A percentile compares a stretch with the other conserved stretches of the same genome.
phyloP scores from a whole-genome alignment of 92 coral and sea anemone species.

The Virgularia gustaviana region DNA sequence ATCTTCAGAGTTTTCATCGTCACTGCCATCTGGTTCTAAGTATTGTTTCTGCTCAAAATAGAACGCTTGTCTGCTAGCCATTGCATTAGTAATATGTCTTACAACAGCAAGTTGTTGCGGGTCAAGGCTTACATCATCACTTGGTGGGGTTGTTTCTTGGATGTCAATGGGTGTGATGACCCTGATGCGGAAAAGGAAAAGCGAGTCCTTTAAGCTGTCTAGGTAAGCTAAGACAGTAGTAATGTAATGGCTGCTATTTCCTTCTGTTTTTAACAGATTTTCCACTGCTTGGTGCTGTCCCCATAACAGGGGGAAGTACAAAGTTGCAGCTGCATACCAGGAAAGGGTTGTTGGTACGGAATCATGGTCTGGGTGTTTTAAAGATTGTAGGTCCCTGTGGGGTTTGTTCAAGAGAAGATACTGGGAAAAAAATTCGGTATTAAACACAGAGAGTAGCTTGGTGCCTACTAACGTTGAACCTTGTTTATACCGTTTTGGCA shows the following conservation, averaged over 20 bases:
- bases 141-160: too few relatives aligned
- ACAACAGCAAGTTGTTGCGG: too few relatives aligned
- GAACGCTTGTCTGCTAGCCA: too few relatives aligned
- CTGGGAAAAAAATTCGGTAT: neutral
- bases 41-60: too few relatives aligned
- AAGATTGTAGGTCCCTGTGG: neutral
- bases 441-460: neutral
- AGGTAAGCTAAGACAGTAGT: neutral
- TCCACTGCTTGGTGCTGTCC: too few relatives aligned
- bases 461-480: neutral
- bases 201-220: neutral
- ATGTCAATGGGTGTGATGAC: neutral
- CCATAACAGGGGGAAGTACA: too few relatives aligned
- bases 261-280: neutral
- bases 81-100: too few relatives aligned
- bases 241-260: neutral
- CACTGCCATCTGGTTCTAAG: too few relatives aligned
- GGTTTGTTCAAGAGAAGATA: neutral
- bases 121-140: neutral
- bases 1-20: neutral
- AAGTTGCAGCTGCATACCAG: neutral
- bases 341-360: neutral
- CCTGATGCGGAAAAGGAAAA: neutral
- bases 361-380: neutral
- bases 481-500: neutral